Conservation (phyloP, 2,888 invertebrate species). For the Synergus umbraculus region DNA sequence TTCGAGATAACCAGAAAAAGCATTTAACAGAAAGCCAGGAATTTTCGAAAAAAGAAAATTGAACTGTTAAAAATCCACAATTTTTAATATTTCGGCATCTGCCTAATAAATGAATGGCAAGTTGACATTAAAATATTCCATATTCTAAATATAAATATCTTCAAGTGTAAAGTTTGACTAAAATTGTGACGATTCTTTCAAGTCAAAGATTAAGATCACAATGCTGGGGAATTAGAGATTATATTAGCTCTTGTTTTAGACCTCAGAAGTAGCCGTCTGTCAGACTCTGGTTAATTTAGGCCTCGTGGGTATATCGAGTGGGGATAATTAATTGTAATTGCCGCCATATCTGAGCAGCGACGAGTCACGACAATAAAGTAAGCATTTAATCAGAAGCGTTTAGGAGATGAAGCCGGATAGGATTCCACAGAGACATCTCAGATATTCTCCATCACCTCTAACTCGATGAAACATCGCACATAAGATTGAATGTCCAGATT, state of each 20-base stretch:
- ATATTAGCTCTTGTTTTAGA: constrained; percentile 11
- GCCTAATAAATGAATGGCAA: too few relatives aligned
- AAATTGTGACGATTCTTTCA: neutral
- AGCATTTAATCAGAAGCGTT: constrained; percentile 26
- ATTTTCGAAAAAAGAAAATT: too few relatives aligned
- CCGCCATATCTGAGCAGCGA: constrained; percentile 7
- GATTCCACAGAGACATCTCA: constrained; percentile 22
- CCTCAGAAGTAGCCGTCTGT: constrained; percentile 16
- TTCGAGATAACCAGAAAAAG: too few relatives aligned
- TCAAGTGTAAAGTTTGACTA: too few relatives aligned
- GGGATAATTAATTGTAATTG: constrained; percentile 41
- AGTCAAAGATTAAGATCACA: constrained; percentile 11
- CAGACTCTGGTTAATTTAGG: constrained; percentile 9
- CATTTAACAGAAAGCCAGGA: too few relatives aligned
- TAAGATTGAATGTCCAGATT: constrained; percentile 20
- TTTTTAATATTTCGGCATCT: too few relatives aligned
- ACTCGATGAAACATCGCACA: constrained; percentile 7
- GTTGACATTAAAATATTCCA: too few relatives aligned
- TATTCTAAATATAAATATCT: too few relatives aligned
- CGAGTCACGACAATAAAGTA: constrained; percentile 27
- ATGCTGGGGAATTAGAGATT: constrained; percentile 22
- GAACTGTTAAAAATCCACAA: too few relatives aligned
- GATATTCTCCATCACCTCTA: neutral
- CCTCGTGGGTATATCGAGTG: constrained; percentile 10
- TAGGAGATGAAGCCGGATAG: constrained; percentile 28